Evolutionary conservation across 1,140 invertebrate genomes (phyloP).

Genomic region (Dendrolimus punctatus): DNA sequence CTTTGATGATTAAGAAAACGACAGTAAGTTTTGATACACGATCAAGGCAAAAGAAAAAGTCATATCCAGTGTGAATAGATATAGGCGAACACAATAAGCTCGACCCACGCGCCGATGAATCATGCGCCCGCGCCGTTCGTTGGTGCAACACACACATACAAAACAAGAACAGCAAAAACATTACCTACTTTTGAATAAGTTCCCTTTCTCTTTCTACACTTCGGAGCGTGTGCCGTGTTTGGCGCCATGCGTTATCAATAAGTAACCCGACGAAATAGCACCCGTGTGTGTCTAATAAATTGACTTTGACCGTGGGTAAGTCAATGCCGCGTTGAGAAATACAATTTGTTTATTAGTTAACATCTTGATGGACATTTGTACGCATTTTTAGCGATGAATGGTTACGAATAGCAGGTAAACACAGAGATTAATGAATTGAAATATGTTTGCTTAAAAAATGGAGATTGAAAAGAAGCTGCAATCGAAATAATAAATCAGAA

Average conservation of each 20-base stretch:
- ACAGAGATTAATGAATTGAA: no score
- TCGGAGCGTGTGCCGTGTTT: constrained; percentile 34
- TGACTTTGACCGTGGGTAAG: constrained; percentile 19
- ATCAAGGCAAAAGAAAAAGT: constrained; percentile 41
- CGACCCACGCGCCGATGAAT: constrained; percentile 61
- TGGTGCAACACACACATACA: constrained; percentile 31
- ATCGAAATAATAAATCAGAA: constrained; percentile 1
- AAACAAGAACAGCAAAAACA: constrained; percentile 61
- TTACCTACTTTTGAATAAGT: constrained; percentile 70
- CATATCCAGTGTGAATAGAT: constrained; percentile 47
- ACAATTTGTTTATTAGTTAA: not conserved
- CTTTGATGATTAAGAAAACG: constrained; percentile 12
- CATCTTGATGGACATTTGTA: not conserved
- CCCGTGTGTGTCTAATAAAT: constrained; percentile 17
- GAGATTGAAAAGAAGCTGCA: no score
- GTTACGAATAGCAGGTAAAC: no score
- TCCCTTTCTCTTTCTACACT: constrained; percentile 70
- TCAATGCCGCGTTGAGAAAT: constrained; percentile 12
- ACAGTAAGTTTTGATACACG: constrained; percentile 23
- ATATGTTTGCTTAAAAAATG: no score
- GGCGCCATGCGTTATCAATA: constrained; percentile 45
- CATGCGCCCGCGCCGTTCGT: constrained; percentile 39
- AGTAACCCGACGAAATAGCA: constrained; percentile 24
- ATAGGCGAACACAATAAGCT: constrained; percentile 56
- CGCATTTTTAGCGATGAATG: not conserved